These are phyloP conservation scores for Callyntrura sp. DNA, from an alignment of 2,888 invertebrate genomes.

Conservation along the genomic window DNA sequence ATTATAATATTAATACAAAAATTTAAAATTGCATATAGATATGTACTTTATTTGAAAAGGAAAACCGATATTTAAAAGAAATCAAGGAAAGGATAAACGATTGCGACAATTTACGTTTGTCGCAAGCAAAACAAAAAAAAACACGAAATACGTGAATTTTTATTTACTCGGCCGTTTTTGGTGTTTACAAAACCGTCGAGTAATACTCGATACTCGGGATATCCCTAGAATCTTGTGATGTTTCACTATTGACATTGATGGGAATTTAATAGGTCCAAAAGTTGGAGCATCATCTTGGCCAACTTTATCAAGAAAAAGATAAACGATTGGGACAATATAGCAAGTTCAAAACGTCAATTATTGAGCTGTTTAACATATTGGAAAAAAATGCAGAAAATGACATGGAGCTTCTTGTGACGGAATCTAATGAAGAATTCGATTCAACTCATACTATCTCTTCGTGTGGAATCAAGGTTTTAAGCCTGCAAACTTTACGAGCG, in stretches of 20 bases:
- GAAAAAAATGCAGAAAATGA: conserved; percentile 56
- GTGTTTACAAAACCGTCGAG: too few species aligned
- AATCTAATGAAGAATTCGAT: conserved; percentile 40
- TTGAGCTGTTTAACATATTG: conserved; percentile 50
- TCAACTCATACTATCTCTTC: neutral
- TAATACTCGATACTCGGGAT: too few species aligned
- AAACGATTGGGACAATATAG: conserved; percentile 36
- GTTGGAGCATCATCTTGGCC: conserved; percentile 57
- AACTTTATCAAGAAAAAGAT: conserved; percentile 61
- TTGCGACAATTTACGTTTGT: too few species aligned
- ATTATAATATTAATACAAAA: conserved; percentile 90
- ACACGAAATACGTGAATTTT: too few species aligned
- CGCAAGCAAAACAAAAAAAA: too few species aligned
- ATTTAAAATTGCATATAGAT: conserved; percentile 85
- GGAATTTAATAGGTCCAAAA: conserved; percentile 67
- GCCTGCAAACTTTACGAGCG: conserved; percentile 53
- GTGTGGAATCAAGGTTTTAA: conserved; percentile 53
- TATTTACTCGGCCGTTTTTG: too few species aligned
- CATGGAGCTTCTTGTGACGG: conserved; percentile 30
- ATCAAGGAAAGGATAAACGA: too few species aligned
- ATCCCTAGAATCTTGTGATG: too few species aligned
- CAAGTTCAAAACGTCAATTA: conserved; percentile 12
- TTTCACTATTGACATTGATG: too few species aligned
- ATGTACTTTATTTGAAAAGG: conserved; percentile 45
- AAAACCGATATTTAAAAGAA: too few species aligned